phyloP scores from a whole-genome alignment of 2,113 vertebrate genomes.

The Lophochroa leadbeateri region DNA sequence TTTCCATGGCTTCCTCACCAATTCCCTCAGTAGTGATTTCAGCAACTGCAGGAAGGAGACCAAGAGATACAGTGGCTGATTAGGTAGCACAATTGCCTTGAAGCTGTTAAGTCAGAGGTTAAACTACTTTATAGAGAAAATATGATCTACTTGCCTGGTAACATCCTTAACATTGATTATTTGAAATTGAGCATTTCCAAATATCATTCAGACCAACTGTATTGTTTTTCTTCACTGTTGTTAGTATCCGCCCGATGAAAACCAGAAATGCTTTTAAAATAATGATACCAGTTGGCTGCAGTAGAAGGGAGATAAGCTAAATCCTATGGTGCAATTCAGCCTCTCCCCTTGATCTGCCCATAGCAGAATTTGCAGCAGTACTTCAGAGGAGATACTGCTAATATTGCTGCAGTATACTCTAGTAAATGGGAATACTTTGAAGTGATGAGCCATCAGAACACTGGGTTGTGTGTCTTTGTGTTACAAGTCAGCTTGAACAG shows the following conservation, averaged over 20 bases:
- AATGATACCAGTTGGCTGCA: not conserved
- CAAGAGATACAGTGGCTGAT: constrained; percentile 27
- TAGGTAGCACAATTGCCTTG: constrained; percentile 46
- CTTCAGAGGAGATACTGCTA: not conserved
- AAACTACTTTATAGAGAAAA: constrained; percentile 55
- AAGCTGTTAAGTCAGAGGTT: constrained; percentile 57
- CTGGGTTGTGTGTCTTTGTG: too few relatives aligned
- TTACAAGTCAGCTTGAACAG: not conserved
- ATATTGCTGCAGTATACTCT: not conserved
- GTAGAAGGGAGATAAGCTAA: not conserved
- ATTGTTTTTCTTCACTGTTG: not conserved
- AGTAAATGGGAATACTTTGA: not conserved
- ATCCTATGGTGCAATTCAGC: not conserved
- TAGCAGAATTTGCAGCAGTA: not conserved
- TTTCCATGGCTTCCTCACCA: constrained; percentile 42
- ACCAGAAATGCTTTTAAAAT: constrained; percentile 1
- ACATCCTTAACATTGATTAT: not conserved
- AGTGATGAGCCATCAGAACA: not conserved
- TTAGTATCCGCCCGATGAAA: not conserved
- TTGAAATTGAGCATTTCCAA: not conserved
- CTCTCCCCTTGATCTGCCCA: not conserved
- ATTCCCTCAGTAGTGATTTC: constrained; percentile 58
- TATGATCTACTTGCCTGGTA: not conserved
- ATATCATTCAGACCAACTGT: not conserved
- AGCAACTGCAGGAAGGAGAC: constrained; percentile 25